A percentile compares a stretch with the other conserved stretches of the same genome.
Evolutionary conservation across 2,888 invertebrate genomes (phyloP).

Genomic region (Dorcus parallelipipedus): DNA sequence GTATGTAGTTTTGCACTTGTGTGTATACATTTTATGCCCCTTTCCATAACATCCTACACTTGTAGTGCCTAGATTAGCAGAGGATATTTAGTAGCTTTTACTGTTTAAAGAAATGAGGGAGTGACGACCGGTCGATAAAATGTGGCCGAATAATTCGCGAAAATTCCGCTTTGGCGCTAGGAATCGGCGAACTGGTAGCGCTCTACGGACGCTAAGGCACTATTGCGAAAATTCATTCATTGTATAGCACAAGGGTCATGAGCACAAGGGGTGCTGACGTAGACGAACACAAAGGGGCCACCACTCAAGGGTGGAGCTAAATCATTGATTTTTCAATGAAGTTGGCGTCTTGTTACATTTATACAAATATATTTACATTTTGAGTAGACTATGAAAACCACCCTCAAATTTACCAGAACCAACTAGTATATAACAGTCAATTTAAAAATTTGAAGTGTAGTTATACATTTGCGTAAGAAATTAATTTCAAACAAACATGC

Average conservation of each 20-base stretch:
- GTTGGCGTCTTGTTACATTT: neutral
- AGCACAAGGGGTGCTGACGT: neutral
- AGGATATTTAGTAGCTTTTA: neutral
- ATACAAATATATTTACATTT: no score
- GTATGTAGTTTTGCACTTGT: slow-evolving; percentile 13
- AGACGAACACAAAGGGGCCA: neutral
- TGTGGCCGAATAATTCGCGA: slow-evolving; percentile 9
- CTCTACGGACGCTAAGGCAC: no score
- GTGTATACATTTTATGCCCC: neutral
- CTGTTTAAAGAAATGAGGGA: slow-evolving; percentile 5
- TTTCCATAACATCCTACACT: neutral
- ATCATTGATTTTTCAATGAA: slow-evolving; percentile 2
- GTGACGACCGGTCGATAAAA: slow-evolving; percentile 16
- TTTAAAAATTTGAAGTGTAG: no score
- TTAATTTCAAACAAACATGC: no score
- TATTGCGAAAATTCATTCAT: neutral
- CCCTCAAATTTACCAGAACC: no score
- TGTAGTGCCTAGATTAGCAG: neutral
- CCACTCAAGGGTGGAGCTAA: neutral
- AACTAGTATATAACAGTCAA: no score
- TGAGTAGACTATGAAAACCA: no score
- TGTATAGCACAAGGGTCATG: neutral
- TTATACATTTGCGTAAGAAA: no score
- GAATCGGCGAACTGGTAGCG: neutral
- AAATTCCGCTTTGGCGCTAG: slow-evolving; percentile 3